Base-by-base conservation (phyloP, 2,797 vertebrate species). In the Danio jaintianensis region DNA sequence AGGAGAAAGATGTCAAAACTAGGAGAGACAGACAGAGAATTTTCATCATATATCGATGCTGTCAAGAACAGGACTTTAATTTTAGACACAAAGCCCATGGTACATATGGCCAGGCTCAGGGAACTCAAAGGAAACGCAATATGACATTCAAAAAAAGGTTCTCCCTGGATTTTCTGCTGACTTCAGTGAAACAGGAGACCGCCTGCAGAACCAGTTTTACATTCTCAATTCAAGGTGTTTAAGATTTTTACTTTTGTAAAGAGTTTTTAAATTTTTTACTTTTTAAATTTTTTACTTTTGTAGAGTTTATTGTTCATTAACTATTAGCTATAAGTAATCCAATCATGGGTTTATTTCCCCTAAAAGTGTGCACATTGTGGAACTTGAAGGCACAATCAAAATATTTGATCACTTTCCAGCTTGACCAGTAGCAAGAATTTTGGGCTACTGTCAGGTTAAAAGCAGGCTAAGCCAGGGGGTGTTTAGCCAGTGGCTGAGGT, bases 31-130 rank as follows among this genome's bases (percentile, higher is more conserved):
- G 45, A 74, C 15, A 58, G 63, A 18, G 59, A 29, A 29, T 59
- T 68, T 4, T 36, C 36, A 58, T 20, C 45, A 73, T 12, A 52
- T 52, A 10, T 20, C 3, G 16, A 75, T 18, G 71, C 6, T 59
- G 18, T 56, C 12, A 69, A 52, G 10, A 63, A 55, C 18, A 55
- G 50, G 47, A 22, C 16, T 20, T 29, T 15, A 29, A n/a, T 52
- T 61, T 61, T 18, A 64, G 36, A 6, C 10, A 9, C 55, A 59
- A 22, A 74, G 43, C 15, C 42, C 16, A 18, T 43, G 8, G 47
- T 40, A 22, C 18, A 79, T 71, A 53, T 55, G 47, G 58, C 58
- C 43, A 71, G 53, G 7, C 13, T 62, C 59, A 40, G n/a, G 11
- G 43, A 40, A 48, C 22, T 68, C 42, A 45, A 47, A 48, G 11